phyloP scores from a whole-genome alignment of 2,113 vertebrate species.

The Corvus moneduloides region DNA sequence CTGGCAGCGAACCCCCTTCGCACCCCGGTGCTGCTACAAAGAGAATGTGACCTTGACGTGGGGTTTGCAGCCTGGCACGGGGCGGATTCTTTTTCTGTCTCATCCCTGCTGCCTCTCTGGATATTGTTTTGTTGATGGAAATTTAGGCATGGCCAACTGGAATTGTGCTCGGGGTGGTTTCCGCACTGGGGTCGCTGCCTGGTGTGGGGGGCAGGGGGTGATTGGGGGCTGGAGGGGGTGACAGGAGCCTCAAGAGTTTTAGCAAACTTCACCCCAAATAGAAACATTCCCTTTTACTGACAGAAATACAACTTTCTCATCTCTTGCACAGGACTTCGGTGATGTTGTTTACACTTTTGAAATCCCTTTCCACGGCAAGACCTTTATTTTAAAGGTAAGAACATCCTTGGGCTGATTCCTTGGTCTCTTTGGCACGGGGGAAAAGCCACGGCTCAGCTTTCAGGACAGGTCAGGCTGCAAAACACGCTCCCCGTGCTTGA shows the following conservation, averaged over 20 bases:
- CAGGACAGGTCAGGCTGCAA: neutral
- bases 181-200: neutral
- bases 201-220: neutral
- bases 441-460: neutral
- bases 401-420: neutral
- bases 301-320: neutral
- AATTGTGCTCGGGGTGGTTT: accelerated
- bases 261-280: neutral
- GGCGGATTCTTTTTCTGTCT: conserved; percentile 46
- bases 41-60: conserved; percentile 55
- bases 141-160: neutral
- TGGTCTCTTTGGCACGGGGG: neutral
- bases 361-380: conserved; percentile 92
- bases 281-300: neutral
- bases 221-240: neutral
- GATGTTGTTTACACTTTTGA: conserved; percentile 92
- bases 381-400: conserved; percentile 95
- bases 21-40: neutral
- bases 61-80: conserved; percentile 24
- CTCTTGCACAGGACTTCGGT: conserved; percentile 81
- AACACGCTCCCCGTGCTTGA: neutral
- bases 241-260: neutral
- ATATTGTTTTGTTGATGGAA: conserved; percentile 27
- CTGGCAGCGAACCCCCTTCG: conserved; percentile 21
- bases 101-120: neutral